Evolutionary conservation across 1,140 invertebrate species (phyloP).

Genomic region (Liolophura sinensis): DNA sequence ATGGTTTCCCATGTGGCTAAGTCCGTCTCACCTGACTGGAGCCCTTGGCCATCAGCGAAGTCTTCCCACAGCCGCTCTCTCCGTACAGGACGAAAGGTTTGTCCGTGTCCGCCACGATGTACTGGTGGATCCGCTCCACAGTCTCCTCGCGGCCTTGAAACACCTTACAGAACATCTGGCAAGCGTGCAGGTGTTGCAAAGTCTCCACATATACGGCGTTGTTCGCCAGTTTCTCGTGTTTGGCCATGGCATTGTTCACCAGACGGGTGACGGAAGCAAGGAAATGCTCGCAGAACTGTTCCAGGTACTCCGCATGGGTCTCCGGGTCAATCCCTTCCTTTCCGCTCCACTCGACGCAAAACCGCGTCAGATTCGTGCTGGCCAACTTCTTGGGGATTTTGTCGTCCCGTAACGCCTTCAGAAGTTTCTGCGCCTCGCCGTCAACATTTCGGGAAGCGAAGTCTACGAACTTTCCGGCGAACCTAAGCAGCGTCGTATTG

Average conservation of each 20-base stretch:
- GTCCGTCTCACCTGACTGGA: constrained; percentile 69
- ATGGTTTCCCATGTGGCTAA: too few relatives aligned
- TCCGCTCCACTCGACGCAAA: constrained; percentile 96
- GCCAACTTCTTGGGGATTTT: constrained; percentile 48
- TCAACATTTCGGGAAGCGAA: constrained; percentile 90
- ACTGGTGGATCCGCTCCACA: constrained; percentile 78
- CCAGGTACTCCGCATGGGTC: constrained; percentile 91
- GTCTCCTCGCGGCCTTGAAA: constrained; percentile 93
- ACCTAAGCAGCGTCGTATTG: constrained; percentile 87
- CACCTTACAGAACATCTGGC: constrained; percentile 93
- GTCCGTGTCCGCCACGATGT: constrained; percentile 82
- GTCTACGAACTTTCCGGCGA: constrained; percentile 93
- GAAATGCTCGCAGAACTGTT: constrained; percentile 88
- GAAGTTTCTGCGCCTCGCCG: constrained; percentile 86
- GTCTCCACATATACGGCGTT: constrained; percentile 76
- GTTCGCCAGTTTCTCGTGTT: constrained; percentile 62
- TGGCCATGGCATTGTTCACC: constrained; percentile 54
- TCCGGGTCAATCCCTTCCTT: constrained; percentile 90
- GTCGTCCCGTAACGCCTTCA: constrained; percentile 88
- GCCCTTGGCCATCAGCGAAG: constrained; percentile 90
- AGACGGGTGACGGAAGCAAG: constrained; percentile 90
- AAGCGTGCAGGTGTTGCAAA: constrained; percentile 94
- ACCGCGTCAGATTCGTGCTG: constrained; percentile 64
- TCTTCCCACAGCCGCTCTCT: constrained; percentile 96
- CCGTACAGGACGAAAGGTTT: constrained; percentile 94